Percentiles rank a stretch among this genome's conserved stretches.
Conservation (phyloP, 1,140 invertebrate genomes). For the Drosophila albomicans region DNA sequence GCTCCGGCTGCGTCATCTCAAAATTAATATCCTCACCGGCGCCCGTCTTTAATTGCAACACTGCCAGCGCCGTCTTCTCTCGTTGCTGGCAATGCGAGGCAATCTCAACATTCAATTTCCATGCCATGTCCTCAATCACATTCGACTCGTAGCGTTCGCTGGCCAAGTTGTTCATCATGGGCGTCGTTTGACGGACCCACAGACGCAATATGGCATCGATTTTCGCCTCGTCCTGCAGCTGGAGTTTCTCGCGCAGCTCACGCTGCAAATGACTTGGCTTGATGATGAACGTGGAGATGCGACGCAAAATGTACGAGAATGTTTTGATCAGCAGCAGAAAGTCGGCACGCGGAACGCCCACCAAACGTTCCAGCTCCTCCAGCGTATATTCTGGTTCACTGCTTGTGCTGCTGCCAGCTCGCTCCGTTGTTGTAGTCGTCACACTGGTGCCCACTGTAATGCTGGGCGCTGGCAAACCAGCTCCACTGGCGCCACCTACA, state of each 20-base stretch:
- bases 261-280: slow-evolving; percentile 78
- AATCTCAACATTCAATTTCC: slow-evolving; percentile 81
- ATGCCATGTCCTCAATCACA: slow-evolving; percentile 81
- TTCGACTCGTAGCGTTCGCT: slow-evolving; percentile 79
- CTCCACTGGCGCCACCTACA: slow-evolving; percentile 11
- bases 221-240: slow-evolving; percentile 82
- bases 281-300: slow-evolving; percentile 83
- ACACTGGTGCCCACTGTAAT: slow-evolving; percentile 65
- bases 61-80: slow-evolving; percentile 74
- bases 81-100: slow-evolving; percentile 83
- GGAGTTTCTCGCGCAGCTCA: slow-evolving; percentile 79
- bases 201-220: slow-evolving; percentile 82
- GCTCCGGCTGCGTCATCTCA: slow-evolving; percentile 81
- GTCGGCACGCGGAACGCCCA: slow-evolving; percentile 75
- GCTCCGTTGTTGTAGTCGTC: slow-evolving; percentile 66
- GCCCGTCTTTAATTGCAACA: slow-evolving; percentile 76
- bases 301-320: slow-evolving; percentile 81
- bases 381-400: slow-evolving; percentile 75
- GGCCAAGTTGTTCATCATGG: slow-evolving; percentile 79
- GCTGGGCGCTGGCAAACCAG: background rate
- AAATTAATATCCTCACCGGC: slow-evolving; percentile 80
- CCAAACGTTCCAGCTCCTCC: slow-evolving; percentile 78
- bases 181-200: slow-evolving; percentile 81
- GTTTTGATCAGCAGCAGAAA: slow-evolving; percentile 83
- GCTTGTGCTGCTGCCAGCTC: slow-evolving; percentile 49